Conservation (phyloP, 2,888 invertebrate genomes). For the Eupithecia dodoneata region DNA sequence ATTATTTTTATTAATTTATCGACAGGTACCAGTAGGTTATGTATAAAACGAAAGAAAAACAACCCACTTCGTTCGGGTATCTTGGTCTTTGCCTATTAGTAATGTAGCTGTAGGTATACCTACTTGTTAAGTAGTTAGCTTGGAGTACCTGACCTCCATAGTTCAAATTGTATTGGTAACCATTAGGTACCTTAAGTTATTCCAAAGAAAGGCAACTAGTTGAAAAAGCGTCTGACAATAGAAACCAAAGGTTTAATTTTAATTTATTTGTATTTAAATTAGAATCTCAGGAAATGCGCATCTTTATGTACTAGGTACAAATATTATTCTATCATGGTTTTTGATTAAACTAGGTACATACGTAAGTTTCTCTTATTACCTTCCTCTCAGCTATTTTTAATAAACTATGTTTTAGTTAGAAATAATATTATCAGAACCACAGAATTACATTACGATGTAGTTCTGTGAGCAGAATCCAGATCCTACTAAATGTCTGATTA, state of each 20-base stretch:
- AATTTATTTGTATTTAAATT: background rate
- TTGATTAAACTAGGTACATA: background rate
- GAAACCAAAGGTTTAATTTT: background rate
- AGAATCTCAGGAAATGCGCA: background rate
- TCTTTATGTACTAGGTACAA: background rate
- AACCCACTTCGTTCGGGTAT: background rate
- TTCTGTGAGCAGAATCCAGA: background rate
- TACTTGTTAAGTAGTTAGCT: background rate
- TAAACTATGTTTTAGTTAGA: background rate
- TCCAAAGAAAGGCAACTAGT: background rate
- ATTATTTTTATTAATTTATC: background rate
- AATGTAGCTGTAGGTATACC: constrained; percentile 4
- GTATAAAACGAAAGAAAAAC: background rate
- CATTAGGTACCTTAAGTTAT: background rate
- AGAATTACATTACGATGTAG: no score
- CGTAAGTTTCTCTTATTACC: background rate
- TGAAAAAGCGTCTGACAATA: background rate
- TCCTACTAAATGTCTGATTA: background rate
- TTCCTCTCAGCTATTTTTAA: background rate
- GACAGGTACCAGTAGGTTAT: background rate
- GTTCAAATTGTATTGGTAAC: background rate
- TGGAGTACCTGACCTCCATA: background rate
- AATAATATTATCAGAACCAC: no score
- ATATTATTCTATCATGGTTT: background rate
- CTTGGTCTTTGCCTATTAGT: background rate